Percentiles rank a stretch among this genome's conserved stretches.
phyloP scores from a whole-genome alignment of 2,797 vertebrate genomes.

The Coranthus polyacanthus region DNA sequence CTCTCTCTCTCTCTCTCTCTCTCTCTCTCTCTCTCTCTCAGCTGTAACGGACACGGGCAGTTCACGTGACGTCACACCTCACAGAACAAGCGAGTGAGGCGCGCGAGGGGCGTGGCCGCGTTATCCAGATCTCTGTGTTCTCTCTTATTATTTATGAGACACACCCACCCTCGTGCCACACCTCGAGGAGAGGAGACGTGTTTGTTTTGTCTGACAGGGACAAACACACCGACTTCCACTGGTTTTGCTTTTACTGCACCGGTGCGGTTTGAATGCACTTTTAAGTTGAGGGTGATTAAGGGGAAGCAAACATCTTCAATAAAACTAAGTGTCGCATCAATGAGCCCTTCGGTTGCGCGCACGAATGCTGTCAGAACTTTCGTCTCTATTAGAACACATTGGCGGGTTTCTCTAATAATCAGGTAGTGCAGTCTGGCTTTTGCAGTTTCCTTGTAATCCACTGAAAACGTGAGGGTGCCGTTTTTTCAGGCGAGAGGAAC shows the following conservation, averaged over 20 bases:
- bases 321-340: background rate
- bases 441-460: constrained; percentile 79
- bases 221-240: background rate
- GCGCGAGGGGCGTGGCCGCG: constrained; percentile 41
- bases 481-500: constrained; percentile 74
- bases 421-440: constrained; percentile 61
- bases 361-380: no score
- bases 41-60: constrained; percentile 87
- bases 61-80: constrained; percentile 88
- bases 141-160: constrained; percentile 81
- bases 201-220: constrained; percentile 67
- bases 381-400: background rate
- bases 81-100: constrained; percentile 60
- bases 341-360: no score
- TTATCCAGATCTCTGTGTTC: constrained; percentile 28
- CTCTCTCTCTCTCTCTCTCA: constrained; percentile 72
- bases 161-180: constrained; percentile 81
- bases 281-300: no score
- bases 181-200: constrained; percentile 63
- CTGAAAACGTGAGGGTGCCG: constrained; percentile 82
- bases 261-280: background rate
- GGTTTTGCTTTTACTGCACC: background rate
- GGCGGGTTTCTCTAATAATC: constrained; percentile 12
- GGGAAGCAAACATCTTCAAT: background rate
- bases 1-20: no score